A percentile compares a stretch with the other conserved stretches of the same genome.
phyloP scores from a whole-genome alignment of 2,113 vertebrate species.

The Aythya baeri region DNA sequence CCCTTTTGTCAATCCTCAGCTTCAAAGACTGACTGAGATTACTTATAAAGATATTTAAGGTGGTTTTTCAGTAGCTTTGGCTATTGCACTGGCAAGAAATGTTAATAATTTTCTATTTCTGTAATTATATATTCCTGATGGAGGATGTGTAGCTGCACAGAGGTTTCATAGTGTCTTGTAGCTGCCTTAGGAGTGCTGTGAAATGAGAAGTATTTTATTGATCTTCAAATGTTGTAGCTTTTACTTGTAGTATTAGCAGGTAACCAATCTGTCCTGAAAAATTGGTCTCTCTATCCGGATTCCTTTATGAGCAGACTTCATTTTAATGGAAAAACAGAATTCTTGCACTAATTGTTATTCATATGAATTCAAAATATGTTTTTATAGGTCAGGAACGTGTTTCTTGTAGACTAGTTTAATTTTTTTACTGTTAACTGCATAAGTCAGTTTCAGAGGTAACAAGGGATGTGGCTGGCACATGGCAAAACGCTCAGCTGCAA shows the following conservation, averaged over 20 bases:
- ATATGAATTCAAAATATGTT: background rate
- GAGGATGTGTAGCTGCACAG: background rate
- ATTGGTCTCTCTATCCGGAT: background rate
- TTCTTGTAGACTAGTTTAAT: background rate
- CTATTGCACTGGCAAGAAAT: background rate
- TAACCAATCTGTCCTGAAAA: background rate
- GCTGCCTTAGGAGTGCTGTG: background rate
- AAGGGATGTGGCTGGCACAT: background rate
- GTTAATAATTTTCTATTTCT: background rate
- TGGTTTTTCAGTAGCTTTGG: background rate
- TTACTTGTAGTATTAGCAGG: background rate
- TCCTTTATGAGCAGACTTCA: background rate
- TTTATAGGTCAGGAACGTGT: background rate
- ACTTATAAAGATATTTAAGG: conserved; percentile 5
- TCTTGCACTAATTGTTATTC: background rate
- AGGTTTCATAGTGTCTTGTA: background rate
- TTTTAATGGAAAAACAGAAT: background rate
- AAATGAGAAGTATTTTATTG: background rate
- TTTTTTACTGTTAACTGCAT: background rate
- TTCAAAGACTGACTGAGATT: background rate
- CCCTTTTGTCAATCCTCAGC: background rate
- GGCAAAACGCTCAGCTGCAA: background rate
- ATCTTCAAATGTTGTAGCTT: background rate
- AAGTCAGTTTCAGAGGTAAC: background rate
- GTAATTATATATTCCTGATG: background rate